These are phyloP conservation scores for Glomeris marginata DNA, from an alignment of 2,888 invertebrate genomes.

Conservation along the genomic window DNA sequence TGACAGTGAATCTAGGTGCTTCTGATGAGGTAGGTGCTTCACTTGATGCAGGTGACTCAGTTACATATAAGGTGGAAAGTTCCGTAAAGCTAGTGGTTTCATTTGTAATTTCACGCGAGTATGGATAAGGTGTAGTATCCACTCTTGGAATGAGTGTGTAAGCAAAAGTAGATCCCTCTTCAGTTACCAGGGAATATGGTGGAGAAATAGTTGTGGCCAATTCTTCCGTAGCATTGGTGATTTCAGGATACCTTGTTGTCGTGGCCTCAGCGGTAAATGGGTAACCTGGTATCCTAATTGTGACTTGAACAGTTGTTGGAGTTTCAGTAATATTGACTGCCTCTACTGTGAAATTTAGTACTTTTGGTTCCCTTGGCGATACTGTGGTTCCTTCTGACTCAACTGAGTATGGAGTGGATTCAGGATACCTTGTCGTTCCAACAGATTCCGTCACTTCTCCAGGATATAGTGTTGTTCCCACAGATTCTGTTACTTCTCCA, in stretches of 20 bases:
- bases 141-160: no score
- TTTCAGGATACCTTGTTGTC: constrained; percentile 3
- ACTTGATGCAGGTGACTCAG: no score
- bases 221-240: background rate
- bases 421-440: background rate
- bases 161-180: no score
- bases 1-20: no score
- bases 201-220: constrained; percentile 1
- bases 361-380: background rate
- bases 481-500: background rate
- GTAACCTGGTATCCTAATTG: background rate
- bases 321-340: constrained; percentile 1
- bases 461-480: background rate
- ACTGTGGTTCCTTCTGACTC: background rate
- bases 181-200: no score
- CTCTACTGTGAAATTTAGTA: constrained; percentile 2
- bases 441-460: background rate
- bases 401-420: background rate
- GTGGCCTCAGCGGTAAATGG: background rate
- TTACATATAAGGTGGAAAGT: no score
- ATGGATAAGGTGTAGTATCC: no score
- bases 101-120: no score
- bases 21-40: no score
- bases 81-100: no score
- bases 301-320: background rate